These are phyloP conservation scores for Pocillopora grandis DNA, from an alignment of 92 coral and sea anemone genomes.

Conservation along the genomic window DNA sequence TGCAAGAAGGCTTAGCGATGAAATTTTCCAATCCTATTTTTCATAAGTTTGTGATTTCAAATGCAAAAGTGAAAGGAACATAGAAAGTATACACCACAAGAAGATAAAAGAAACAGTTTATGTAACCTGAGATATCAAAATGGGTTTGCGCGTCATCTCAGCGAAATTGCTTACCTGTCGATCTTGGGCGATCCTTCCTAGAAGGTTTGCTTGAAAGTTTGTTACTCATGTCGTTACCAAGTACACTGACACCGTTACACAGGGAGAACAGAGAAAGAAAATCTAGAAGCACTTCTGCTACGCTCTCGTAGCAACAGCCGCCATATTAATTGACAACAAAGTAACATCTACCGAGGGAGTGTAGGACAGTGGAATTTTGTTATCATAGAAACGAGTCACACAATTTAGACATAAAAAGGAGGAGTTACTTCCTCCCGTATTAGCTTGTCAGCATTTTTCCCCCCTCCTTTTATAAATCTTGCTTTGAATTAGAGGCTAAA, in stretches of 20 bases:
- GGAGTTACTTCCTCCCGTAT: too few species aligned
- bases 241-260: not conserved
- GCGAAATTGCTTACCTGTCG: constrained; percentile 66
- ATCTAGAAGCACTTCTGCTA: not conserved
- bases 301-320: constrained; percentile 83
- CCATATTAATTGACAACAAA: constrained; percentile 82
- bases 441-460: too few species aligned
- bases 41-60: too few species aligned
- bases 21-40: too few species aligned
- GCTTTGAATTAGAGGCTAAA: too few species aligned
- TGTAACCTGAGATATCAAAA: too few species aligned
- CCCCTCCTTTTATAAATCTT: too few species aligned
- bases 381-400: constrained; percentile 12
- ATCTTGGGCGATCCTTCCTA: constrained; percentile 88
- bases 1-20: too few species aligned
- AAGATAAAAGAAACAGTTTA: too few species aligned
- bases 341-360: not conserved
- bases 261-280: not conserved
- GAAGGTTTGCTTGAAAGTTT: constrained; percentile 95
- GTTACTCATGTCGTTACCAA: constrained; percentile 68
- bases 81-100: too few species aligned
- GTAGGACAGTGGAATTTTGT: not conserved
- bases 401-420: too few species aligned
- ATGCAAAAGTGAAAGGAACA: too few species aligned
- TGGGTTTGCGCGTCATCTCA: not conserved